Evolutionary conservation across 92 coral and sea anemone species (phyloP), one percentile per base, ranked within the genome.

Genomic region (Epizoanthus scotinus): DNA sequence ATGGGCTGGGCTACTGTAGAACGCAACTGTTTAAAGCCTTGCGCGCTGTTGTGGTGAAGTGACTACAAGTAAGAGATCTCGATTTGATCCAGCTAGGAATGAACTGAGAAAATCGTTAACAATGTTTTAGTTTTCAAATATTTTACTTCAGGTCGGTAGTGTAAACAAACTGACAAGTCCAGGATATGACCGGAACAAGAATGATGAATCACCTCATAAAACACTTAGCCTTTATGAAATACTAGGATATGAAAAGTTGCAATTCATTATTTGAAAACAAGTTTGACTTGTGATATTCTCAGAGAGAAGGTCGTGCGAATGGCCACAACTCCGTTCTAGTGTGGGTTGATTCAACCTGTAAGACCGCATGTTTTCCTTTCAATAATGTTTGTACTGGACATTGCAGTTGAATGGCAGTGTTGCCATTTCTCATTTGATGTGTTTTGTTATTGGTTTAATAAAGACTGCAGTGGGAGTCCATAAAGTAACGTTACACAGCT

Each of bases 341-440:
- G 9, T 34, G 67, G 44, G 70, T 64, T 64, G 70, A 64, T 38
- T 64, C 47, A 64, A 64, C 70, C 70, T 64, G 70, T 28, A 14
- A 29, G 69, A 64, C 70, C 70, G 47, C 70, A 29, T 64, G 47
- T 64, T 64, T 64, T 64, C 47, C 8, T 64, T 64, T 64, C 70
- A 64, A 64, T 64, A 64, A 28, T 64, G 81, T 75, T 75, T 75
- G 81, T 22, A 58, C 68, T 59, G 40, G 68, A 26, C 67, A 34
- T 20, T 31, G 68, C 56, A 31, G 60, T 60, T 59, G 81, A 75
- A 60, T 75, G 81, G 81, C 81, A 75, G 58, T 63, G 6, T 75
- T 38, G 81, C 58, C 81, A 58, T n/a, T 75, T 54, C 42, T 60
- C 81, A 10, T 75, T 75, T 75, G 81, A 75, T 75, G 68, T 75